Evolutionary conservation across 92 coral and sea anemone genomes (phyloP).

Genomic region (Epizoanthus stellaris): DNA sequence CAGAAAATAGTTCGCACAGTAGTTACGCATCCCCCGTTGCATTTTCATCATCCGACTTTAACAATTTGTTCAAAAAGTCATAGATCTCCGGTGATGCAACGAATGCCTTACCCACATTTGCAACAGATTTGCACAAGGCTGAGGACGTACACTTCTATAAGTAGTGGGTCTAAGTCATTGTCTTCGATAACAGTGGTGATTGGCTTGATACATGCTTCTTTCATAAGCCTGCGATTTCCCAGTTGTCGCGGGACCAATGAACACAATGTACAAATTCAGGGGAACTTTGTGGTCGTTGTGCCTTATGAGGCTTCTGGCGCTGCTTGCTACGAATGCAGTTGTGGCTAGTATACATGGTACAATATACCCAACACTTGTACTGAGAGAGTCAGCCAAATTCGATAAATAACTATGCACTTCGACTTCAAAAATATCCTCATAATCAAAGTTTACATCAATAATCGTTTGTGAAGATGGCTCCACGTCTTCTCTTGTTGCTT

Average conservation of each 20-base stretch:
- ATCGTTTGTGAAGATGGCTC: conserved; percentile 65
- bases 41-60: conserved; percentile 52
- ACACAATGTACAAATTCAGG: background rate
- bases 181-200: background rate
- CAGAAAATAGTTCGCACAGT: conserved; percentile 53
- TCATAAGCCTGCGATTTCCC: conserved; percentile 6
- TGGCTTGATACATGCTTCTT: conserved; percentile 14
- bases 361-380: conserved; percentile 58
- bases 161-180: background rate
- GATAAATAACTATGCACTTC: conserved; percentile 46
- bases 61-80: conserved; percentile 43
- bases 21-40: conserved; percentile 52
- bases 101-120: conserved; percentile 8
- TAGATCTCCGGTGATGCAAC: conserved; percentile 50
- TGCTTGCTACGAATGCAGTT: conserved; percentile 58
- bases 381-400: conserved; percentile 45
- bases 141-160: conserved; percentile 49
- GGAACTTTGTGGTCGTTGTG: conserved; percentile 22
- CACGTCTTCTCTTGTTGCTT: conserved; percentile 60
- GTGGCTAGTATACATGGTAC: conserved; percentile 58
- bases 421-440: conserved; percentile 37
- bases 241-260: background rate
- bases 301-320: conserved; percentile 22
- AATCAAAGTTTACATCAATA: conserved; percentile 54
- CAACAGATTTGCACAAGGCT: conserved; percentile 31